Evolutionary conservation across 2,797 vertebrate species (phyloP).

Genomic region (Scomberomorus guttatus): DNA sequence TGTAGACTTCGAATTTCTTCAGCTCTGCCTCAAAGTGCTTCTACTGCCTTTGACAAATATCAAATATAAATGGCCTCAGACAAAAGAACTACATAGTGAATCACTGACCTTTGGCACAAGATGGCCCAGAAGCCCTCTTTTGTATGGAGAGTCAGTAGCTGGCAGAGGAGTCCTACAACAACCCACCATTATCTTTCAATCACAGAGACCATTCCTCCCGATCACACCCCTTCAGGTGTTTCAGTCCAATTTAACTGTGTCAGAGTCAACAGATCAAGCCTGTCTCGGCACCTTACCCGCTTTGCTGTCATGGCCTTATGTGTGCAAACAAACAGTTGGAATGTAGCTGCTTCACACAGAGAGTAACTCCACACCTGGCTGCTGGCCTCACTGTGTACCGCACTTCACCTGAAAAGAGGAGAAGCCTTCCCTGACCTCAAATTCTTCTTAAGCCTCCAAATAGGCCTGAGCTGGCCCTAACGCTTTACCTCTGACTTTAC

Average conservation of each 20-base stretch:
- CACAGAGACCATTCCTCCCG: not conserved
- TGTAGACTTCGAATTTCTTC: not conserved
- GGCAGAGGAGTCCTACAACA: too few relatives aligned
- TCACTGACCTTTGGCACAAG: not conserved
- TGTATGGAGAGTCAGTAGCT: not conserved
- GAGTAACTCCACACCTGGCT: not conserved
- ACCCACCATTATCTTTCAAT: not conserved
- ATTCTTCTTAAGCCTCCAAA: not conserved
- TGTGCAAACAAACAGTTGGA: not conserved
- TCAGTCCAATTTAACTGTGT: not conserved
- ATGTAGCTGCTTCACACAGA: too few relatives aligned
- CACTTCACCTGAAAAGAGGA: not conserved
- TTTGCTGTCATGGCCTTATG: not conserved
- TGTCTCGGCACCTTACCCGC: not conserved
- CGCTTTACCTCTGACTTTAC: not conserved
- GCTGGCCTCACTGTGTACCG: not conserved
- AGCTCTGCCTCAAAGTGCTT: not conserved
- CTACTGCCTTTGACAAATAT: not conserved
- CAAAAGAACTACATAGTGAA: constrained; percentile 8
- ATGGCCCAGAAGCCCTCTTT: not conserved
- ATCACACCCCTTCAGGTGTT: not conserved
- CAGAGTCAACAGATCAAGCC: not conserved
- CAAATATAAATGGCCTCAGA: constrained; percentile 3
- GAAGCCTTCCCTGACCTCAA: not conserved
- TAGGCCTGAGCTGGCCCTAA: not conserved